Evolutionary conservation across 2,888 invertebrate species (phyloP).

Genomic region (Macropis europaea): DNA sequence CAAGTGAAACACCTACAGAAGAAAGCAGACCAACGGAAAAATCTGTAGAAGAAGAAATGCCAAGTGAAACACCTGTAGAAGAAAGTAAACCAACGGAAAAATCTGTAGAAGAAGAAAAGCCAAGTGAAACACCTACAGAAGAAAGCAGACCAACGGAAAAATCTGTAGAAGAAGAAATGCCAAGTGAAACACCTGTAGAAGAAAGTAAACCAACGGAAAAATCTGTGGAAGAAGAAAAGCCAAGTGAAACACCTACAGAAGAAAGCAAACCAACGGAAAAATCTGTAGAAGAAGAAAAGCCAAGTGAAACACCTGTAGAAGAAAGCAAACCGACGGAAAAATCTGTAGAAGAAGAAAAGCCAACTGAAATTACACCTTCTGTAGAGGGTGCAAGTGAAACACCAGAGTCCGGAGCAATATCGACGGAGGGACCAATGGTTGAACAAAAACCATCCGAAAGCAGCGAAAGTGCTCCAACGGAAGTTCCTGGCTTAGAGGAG

Average conservation of each 20-base stretch:
- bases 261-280: conserved; percentile 40
- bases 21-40: background rate
- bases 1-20: background rate
- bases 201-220: conserved; percentile 9
- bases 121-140: background rate
- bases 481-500: conserved; percentile 30
- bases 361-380: conserved; percentile 30
- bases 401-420: conserved; percentile 43
- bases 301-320: background rate
- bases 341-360: conserved; percentile 37
- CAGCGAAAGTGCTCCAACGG: conserved; percentile 17
- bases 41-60: conserved; percentile 40
- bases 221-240: conserved; percentile 41
- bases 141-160: conserved; percentile 29
- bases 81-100: background rate
- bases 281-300: conserved; percentile 39
- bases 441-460: conserved; percentile 39
- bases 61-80: conserved; percentile 34
- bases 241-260: conserved; percentile 33
- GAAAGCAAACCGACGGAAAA: background rate
- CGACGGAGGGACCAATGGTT: conserved; percentile 38
- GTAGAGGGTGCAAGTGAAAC: conserved; percentile 32
- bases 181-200: background rate
- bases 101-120: too few relatives aligned
- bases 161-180: conserved; percentile 22